A percentile compares a stretch with the other conserved stretches of the same genome.
These are phyloP conservation scores for Ispidina picta DNA, from an alignment of 2,797 vertebrate species.

Conservation along the genomic window DNA sequence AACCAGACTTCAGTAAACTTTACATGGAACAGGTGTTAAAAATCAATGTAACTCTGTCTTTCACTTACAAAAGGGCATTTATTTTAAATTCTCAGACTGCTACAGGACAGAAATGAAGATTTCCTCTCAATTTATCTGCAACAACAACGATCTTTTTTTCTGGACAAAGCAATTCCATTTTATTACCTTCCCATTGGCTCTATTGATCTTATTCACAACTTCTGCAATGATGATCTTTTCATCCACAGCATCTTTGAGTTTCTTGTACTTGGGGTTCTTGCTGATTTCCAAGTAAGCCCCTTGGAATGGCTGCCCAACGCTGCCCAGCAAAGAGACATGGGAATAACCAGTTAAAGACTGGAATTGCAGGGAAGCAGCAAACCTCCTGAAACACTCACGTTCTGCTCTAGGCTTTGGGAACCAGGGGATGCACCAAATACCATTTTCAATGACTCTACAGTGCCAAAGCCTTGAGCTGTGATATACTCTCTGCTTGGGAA, in stretches of 20 bases:
- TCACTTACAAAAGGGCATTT: neutral
- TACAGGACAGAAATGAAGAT: neutral
- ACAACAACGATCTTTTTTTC: neutral
- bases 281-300: conserved; percentile 96
- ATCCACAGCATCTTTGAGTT: conserved; percentile 89
- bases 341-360: rapidly evolving
- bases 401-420: neutral
- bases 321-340: conserved; percentile 58
- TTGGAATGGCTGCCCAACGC: conserved; percentile 94
- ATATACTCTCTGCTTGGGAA: neutral
- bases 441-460: neutral
- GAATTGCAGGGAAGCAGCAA: neutral
- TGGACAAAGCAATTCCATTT: neutral
- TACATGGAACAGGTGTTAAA: neutral
- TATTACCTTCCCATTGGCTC: conserved; percentile 94
- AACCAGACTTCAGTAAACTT: neutral
- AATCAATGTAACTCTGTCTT: neutral
- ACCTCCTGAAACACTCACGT: rapidly evolving
- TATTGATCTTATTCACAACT: conserved; percentile 96
- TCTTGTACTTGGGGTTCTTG: conserved; percentile 97
- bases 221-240: conserved; percentile 96
- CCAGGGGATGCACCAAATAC: neutral
- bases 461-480: neutral
- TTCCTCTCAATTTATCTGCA: neutral
- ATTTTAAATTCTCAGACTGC: neutral